Conservation (phyloP, 2,113 vertebrate genomes). For the Caracal caracal region DNA sequence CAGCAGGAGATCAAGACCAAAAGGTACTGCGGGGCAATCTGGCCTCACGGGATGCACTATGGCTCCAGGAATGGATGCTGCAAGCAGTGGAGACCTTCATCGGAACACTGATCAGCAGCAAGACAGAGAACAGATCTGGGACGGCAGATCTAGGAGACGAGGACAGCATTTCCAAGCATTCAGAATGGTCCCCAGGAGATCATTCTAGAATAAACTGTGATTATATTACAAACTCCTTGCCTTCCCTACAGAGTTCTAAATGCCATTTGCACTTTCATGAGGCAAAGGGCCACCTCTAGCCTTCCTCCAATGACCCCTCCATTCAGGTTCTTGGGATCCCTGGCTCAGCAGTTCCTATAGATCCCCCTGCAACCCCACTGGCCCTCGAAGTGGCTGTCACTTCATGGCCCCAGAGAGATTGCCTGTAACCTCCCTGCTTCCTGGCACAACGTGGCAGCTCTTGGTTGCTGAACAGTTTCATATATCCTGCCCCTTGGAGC, state of each 20-base stretch:
- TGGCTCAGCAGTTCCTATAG: neutral
- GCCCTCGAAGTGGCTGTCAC: neutral
- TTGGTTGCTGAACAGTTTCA: neutral
- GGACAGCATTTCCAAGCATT: neutral
- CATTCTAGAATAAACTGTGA: neutral
- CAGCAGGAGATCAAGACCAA: neutral
- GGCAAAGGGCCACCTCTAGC: neutral
- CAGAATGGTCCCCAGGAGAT: neutral
- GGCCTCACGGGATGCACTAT: accelerated
- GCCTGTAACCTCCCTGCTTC: neutral
- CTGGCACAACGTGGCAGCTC: neutral
- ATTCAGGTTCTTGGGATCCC: neutral
- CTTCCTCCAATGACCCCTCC: neutral
- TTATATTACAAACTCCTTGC: neutral
- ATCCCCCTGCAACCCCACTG: neutral
- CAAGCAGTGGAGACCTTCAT: neutral
- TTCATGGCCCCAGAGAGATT: neutral
- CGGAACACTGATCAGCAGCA: neutral
- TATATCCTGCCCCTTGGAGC: neutral
- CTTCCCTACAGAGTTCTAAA: neutral
- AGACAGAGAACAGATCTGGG: neutral
- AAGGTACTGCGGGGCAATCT: neutral
- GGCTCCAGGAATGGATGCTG: neutral
- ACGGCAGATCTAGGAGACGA: neutral
- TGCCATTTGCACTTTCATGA: neutral